phyloP scores from a whole-genome alignment of 2,797 vertebrate genomes.

The Sparus aurata region DNA sequence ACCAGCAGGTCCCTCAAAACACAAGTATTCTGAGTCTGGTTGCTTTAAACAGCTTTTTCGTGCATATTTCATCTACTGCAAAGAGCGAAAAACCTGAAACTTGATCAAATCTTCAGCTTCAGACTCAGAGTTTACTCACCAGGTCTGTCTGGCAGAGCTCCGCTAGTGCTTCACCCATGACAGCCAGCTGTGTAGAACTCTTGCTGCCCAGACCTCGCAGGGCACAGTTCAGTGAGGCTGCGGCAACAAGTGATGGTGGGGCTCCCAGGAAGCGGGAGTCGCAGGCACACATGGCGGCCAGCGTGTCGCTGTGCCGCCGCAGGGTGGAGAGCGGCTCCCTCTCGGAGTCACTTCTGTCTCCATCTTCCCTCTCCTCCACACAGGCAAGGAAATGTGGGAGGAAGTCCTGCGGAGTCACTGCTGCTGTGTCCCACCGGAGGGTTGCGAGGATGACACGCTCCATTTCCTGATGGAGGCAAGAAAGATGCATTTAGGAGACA shows the following conservation, averaged over 20 bases:
- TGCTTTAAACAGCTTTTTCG: background rate
- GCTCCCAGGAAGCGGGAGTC: slow-evolving; percentile 85
- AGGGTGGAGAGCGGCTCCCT: slow-evolving; percentile 74
- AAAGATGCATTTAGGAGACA: background rate
- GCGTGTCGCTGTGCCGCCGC: slow-evolving; percentile 84
- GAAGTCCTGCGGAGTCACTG: slow-evolving; percentile 88
- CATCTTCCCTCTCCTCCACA: slow-evolving; percentile 58
- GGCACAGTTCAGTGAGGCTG: slow-evolving; percentile 84
- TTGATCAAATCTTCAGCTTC: background rate
- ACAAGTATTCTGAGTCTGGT: background rate
- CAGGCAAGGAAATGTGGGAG: slow-evolving; percentile 83
- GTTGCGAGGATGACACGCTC: slow-evolving; percentile 84
- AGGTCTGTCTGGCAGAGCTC: slow-evolving; percentile 80
- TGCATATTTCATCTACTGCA: background rate
- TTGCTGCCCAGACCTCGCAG: slow-evolving; percentile 78
- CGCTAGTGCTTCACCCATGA: slow-evolving; percentile 74
- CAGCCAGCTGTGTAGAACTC: slow-evolving; percentile 52
- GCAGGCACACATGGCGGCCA: slow-evolving; percentile 85
- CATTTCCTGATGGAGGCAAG: slow-evolving; percentile 79
- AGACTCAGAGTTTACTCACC: slow-evolving; percentile 69
- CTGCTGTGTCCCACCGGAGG: slow-evolving; percentile 86
- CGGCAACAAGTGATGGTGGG: slow-evolving; percentile 84
- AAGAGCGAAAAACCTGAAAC: background rate
- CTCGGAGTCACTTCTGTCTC: slow-evolving; percentile 23
- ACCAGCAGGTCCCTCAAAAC: background rate